Conservation (phyloP, 2,888 invertebrate species). For the Aleiodes testaceus region DNA sequence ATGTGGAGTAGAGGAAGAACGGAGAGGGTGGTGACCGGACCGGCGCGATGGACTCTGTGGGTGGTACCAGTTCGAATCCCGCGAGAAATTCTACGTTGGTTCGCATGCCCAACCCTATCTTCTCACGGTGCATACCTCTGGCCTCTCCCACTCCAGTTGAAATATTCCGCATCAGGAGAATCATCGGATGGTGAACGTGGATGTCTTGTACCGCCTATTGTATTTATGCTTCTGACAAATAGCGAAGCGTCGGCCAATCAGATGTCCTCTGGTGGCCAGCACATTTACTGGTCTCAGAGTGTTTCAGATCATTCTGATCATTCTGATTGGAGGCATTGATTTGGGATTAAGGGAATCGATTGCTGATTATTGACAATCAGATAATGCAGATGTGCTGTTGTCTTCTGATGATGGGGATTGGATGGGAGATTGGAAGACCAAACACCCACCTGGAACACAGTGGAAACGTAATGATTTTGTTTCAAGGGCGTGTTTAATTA, state of each 20-base stretch:
- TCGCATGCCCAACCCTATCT: slow-evolving; percentile 74
- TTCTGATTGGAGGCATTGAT: too few relatives aligned
- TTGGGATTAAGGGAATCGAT: too few relatives aligned
- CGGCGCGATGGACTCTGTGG: slow-evolving; percentile 72
- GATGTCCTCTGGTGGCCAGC: not conserved
- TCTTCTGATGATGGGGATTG: slow-evolving; percentile 55
- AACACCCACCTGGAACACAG: slow-evolving; percentile 14
- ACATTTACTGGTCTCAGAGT: not conserved
- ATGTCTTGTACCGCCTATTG: slow-evolving; percentile 10
- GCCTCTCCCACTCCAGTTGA: slow-evolving; percentile 35
- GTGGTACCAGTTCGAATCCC: slow-evolving; percentile 73
- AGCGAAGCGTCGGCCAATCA: slow-evolving; percentile 52
- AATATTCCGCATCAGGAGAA: slow-evolving; percentile 36
- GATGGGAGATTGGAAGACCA: slow-evolving; percentile 34
- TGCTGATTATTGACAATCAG: not conserved
- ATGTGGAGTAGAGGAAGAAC: slow-evolving; percentile 20
- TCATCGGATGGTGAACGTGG: slow-evolving; percentile 23
- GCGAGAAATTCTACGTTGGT: slow-evolving; percentile 76
- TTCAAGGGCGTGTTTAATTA: slow-evolving; percentile 74
- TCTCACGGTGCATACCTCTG: slow-evolving; percentile 49
- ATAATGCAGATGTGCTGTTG: not conserved
- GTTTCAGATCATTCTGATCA: not conserved
- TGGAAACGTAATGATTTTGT: slow-evolving; percentile 71
- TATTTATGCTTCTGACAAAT: not conserved
- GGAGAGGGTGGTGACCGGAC: slow-evolving; percentile 64